Conservation (phyloP, 2,888 invertebrate genomes). For the Helleia helle region DNA sequence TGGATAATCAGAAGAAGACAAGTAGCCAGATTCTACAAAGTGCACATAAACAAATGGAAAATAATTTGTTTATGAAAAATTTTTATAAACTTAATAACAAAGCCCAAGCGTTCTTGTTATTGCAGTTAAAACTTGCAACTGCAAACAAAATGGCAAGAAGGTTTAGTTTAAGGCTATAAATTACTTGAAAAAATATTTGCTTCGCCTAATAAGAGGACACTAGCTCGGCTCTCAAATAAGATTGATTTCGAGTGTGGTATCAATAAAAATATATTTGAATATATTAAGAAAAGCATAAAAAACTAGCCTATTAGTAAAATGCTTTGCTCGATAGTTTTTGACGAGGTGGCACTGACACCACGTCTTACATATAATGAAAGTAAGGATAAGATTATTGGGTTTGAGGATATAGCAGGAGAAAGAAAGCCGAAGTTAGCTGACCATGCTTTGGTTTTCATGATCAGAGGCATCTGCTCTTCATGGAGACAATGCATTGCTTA, state of each 20-base stretch:
- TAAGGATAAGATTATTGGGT: slow-evolving; percentile 14
- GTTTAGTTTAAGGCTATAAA: slow-evolving; percentile 11
- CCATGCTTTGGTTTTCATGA: slow-evolving; percentile 25
- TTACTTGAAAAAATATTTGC: slow-evolving; percentile 14
- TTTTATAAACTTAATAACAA: too few species aligned
- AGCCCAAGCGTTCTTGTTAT: background rate
- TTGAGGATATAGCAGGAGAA: slow-evolving; percentile 17
- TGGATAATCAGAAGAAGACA: too few species aligned
- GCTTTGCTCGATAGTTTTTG: slow-evolving; percentile 15
- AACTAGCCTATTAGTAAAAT: slow-evolving; percentile 13
- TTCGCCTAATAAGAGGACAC: slow-evolving; percentile 14
- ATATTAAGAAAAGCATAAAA: background rate
- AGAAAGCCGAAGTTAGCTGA: slow-evolving; percentile 15
- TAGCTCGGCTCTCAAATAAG: slow-evolving; percentile 10
- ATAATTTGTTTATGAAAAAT: too few species aligned
- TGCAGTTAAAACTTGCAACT: slow-evolving; percentile 2
- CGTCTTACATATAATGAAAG: slow-evolving; percentile 14
- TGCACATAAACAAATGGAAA: too few species aligned
- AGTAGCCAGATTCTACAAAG: too few species aligned
- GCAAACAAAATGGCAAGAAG: slow-evolving; percentile 15
- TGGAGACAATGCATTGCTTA: slow-evolving; percentile 14
- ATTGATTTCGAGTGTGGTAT: slow-evolving; percentile 8
- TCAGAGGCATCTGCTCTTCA: slow-evolving; percentile 18
- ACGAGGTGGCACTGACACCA: slow-evolving; percentile 15
- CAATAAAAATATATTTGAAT: slow-evolving; percentile 9